Evolutionary conservation across 2,888 invertebrate genomes (phyloP), one percentile per base, ranked within the genome.

Genomic region (Ypsolopha sequella): DNA sequence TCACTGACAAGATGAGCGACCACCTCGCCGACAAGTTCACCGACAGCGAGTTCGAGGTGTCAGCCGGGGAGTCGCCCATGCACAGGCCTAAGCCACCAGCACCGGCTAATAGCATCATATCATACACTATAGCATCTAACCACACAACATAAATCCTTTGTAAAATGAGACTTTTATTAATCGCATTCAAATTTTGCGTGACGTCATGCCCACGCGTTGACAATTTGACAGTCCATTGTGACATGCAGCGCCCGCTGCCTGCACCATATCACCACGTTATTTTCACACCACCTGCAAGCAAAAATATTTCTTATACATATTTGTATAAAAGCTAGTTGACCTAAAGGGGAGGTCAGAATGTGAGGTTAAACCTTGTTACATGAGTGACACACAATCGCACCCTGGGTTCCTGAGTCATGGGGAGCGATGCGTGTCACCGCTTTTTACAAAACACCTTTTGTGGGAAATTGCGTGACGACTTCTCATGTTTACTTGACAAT

Each of bases 21-120:
- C 77, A 81, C 57, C 62, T 88, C 51, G 82, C 89, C 38, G 89
- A 89, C 66, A 88, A 85, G 67, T 89, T 89, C 65, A 88, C 89
- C 53, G 89, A 89, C 73, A 88, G 88, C 64, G 88, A 88, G 63
- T 88, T 88, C 8, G 89, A 89, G 57, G 81, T 50, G 34, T 81
- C 7, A 88, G 76, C 78, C 1, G 81, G 82, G 54, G 85, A 84
- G 62, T 85, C 85, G 36, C 85, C 84, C 14, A 59, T 81, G 63
- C 85, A 82, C 62, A 75, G 80, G 39, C 70, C 76, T 4, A 69
- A 69, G 56, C 67, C 69, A 7, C 59, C 59, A 24, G 48, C 61
- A 54, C 53, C 53, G 33, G 39, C 47, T 8, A 49, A 51, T n/a
- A n/a, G n/a, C n/a, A n/a, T n/a, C n/a, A n/a, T n/a, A n/a, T n/a